Evolutionary conservation across 1,140 invertebrate species (phyloP).

Genomic region (Apocrypta bakeri): DNA sequence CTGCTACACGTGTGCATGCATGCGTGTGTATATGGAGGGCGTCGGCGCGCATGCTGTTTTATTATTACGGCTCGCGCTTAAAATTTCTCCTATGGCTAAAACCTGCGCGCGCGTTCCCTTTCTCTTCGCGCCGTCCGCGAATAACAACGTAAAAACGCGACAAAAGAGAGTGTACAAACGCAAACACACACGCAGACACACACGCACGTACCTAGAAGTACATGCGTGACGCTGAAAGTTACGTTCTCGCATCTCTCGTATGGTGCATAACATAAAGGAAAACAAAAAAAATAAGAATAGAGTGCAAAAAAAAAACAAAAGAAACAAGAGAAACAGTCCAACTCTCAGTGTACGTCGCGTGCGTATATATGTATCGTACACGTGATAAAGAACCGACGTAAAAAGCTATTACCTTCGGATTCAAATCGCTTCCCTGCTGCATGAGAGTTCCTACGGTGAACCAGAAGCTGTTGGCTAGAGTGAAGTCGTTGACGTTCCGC

Average conservation of each 20-base stretch:
- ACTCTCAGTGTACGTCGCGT: neutral
- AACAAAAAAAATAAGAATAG: too few relatives aligned
- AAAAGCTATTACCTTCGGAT: slow-evolving; percentile 81
- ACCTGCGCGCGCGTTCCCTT: too few relatives aligned
- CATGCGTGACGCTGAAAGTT: neutral
- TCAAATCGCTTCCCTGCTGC: slow-evolving; percentile 94
- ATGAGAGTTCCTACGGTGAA: slow-evolving; percentile 95
- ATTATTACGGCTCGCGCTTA: neutral
- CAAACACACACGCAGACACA: too few relatives aligned
- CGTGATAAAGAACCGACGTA: neutral
- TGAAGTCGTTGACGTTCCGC: slow-evolving; percentile 84
- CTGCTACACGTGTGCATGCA: slow-evolving; percentile 62
- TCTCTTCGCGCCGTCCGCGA: neutral
- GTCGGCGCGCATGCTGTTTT: slow-evolving; percentile 4
- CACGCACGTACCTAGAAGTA: too few relatives aligned
- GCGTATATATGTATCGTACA: neutral
- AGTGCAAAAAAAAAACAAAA: neutral
- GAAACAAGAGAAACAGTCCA: neutral
- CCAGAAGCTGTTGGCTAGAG: slow-evolving; percentile 89
- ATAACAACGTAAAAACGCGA: neutral
- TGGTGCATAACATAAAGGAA: neutral
- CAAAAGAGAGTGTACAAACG: neutral
- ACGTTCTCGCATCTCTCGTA: neutral
- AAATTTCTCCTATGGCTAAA: neutral
- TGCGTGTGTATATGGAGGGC: slow-evolving; percentile 56